Conservation (phyloP, 1,140 invertebrate species). For the Brachionus sp. region DNA sequence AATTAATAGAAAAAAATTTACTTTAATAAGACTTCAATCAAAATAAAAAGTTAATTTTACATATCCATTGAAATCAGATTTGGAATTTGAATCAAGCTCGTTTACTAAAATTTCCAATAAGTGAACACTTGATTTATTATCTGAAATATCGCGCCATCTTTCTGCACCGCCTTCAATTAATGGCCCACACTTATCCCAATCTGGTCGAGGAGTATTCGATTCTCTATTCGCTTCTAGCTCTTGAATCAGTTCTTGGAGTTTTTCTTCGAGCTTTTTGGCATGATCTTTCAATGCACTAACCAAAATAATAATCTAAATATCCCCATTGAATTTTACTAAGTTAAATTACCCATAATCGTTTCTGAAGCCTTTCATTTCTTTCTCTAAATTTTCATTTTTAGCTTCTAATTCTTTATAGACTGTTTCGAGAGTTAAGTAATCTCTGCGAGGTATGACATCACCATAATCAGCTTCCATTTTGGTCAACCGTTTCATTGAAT, state of each 20-base stretch:
- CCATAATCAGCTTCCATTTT: conserved; percentile 59
- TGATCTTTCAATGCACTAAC: conserved; percentile 54
- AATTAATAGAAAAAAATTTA: not conserved
- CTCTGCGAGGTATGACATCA: conserved; percentile 58
- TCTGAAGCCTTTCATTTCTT: conserved; percentile 33
- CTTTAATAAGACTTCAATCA: too few species aligned
- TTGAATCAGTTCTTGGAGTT: conserved; percentile 58
- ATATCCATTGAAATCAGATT: not conserved
- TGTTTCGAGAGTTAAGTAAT: conserved; percentile 55
- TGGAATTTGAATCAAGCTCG: conserved; percentile 52
- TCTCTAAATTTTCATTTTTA: conserved; percentile 51
- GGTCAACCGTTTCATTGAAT: conserved; percentile 53
- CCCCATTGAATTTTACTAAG: not conserved
- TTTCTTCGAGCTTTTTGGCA: conserved; percentile 54
- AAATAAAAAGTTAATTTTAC: not conserved
- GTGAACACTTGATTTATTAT: conserved; percentile 55
- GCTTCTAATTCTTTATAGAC: conserved; percentile 48
- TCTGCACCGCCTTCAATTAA: conserved; percentile 53
- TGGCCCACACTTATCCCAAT: conserved; percentile 57
- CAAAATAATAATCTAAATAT: conserved; percentile 45
- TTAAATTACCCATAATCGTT: not conserved
- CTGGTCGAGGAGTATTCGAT: conserved; percentile 56
- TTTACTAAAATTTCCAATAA: conserved; percentile 54
- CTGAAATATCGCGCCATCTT: conserved; percentile 55
- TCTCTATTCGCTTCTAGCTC: conserved; percentile 55